Base-by-base conservation (phyloP, 2,888 invertebrate genomes). In the Sicus ferrugineus region DNA sequence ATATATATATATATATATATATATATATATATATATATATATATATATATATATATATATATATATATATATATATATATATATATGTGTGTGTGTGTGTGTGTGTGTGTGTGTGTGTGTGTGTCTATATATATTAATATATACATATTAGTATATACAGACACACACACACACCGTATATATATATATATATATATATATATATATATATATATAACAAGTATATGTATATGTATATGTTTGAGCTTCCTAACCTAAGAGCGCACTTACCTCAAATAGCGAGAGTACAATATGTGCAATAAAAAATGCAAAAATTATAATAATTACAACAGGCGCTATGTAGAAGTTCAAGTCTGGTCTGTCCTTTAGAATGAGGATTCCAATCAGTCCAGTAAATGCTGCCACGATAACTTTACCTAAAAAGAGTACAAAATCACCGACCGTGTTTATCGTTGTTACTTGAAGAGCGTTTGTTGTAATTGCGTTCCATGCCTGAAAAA, bases 261-360 rank as follows among this genome's bases (percentile, higher is more conserved):
- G n/a, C n/a, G 19, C 11, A 66, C 54, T 72, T 74, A 96, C 96
- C 91, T 97, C 97, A 80, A 96, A 97, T 3, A 97, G 88, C 6
- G 96, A 96, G 67, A 97, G 89, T 72, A 97, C 93, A 83, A 95
- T 94, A 81, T 97, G 96, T 7, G 97, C 94, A 74, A 97, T 93
- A 81, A 97, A 94, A 85, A 95, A 97, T 1, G 96, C 90, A 84
- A 93, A 96, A 59, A 96, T 85, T 78, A 93, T 92, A 28, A 93
- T 92, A 31, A 96, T 87, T 65, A 96, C 89, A 1, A 96, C 93
- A 0, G 97, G 97, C 16, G 93, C 90, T 59, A 95, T 93, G 80
- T 90, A 95, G 85, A 95, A 94, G 77, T 93, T 92, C 50, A 96
- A 84, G 69, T 91, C 90, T 0, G 89, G 83, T 83, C 92, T 90